These are phyloP conservation scores for Drosophila silvestris DNA, from an alignment of 2,888 invertebrate species.

Conservation along the genomic window DNA sequence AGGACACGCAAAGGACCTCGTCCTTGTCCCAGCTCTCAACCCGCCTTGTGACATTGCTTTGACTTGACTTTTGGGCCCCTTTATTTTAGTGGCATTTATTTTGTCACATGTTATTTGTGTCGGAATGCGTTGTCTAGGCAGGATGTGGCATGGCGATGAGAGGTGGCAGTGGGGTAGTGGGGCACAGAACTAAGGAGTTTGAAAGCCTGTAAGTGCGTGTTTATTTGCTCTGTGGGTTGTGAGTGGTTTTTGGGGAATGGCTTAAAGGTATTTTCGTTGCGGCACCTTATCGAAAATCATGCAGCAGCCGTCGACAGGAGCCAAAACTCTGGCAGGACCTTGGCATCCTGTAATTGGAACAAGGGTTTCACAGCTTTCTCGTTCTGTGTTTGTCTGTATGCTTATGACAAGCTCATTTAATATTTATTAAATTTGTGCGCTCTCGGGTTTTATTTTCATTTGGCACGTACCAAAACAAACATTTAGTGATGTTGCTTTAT, in stretches of 20 bases:
- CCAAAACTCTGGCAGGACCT: slow-evolving; percentile 23
- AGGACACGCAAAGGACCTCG: slow-evolving; percentile 46
- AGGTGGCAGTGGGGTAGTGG: neutral
- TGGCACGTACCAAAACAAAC: slow-evolving; percentile 72
- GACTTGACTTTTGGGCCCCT: slow-evolving; percentile 57
- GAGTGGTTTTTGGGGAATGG: slow-evolving; percentile 43
- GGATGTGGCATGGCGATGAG: neutral
- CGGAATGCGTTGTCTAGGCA: slow-evolving; percentile 47
- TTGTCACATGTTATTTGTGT: slow-evolving; percentile 71
- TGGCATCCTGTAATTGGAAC: slow-evolving; percentile 60
- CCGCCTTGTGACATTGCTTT: neutral
- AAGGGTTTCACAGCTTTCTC: slow-evolving; percentile 45
- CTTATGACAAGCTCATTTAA: slow-evolving; percentile 74
- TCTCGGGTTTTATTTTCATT: slow-evolving; percentile 70
- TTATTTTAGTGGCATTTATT: slow-evolving; percentile 70
- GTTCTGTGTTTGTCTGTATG: slow-evolving; percentile 34
- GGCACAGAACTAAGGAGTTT: slow-evolving; percentile 32
- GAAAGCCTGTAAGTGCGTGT: slow-evolving; percentile 72
- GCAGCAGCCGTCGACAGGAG: slow-evolving; percentile 50
- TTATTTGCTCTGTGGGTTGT: slow-evolving; percentile 59
- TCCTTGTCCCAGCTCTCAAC: neutral
- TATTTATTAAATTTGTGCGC: slow-evolving; percentile 74
- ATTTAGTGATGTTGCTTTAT: slow-evolving; percentile 39
- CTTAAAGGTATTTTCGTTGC: slow-evolving; percentile 65
- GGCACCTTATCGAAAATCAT: slow-evolving; percentile 66